Evolutionary conservation across 1,140 invertebrate species (phyloP), one percentile per base, ranked within the genome.

Genomic region (Chlorops oryzae): DNA sequence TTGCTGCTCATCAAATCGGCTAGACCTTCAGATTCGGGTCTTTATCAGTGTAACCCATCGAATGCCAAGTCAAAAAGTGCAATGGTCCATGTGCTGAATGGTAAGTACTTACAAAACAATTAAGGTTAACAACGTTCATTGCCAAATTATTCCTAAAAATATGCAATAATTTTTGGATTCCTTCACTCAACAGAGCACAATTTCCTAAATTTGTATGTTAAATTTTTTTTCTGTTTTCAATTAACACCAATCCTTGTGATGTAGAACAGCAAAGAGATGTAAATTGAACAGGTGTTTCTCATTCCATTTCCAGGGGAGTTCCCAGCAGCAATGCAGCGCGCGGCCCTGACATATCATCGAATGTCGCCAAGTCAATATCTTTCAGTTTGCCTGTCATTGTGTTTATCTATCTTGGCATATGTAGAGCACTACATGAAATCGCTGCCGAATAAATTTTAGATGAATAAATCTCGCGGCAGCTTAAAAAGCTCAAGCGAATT

Each of bases 251-350:
- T 45, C 2, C 15, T 15, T 43, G 24, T 3, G 44, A 34, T 32
- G 35, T 18, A 43, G 52, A 50, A 24, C 52, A 54, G 52, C 47
- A n/a, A 38, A 40, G 44, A 40, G 50, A 41, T 47, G 7, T 39
- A 50, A 54, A 54, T 50, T 54, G 51, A 55, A 55, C 23, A 55
- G 53, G 53, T 51, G 53, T 46, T 47, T 56, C 49, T 21, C 54
- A 52, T 74, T 74, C 73, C 77, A 74, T 79, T 85, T 77, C 70
- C 81, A 88, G 86, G 86, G 74, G 86, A 89, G 74, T 84, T 87
- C 73, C 87, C 86, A 46, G 86, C 87, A 61, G 87, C 87, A 55
- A 90, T 88, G 86, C 86, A 90, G 73, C 81, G 86, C 60, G 86
- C 84, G 23, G 85, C 84, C 47, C 85, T 86, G 68, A 78, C 81